Base-by-base conservation (phyloP, 2,797 vertebrate genomes). In the Mustela erminea region DNA sequence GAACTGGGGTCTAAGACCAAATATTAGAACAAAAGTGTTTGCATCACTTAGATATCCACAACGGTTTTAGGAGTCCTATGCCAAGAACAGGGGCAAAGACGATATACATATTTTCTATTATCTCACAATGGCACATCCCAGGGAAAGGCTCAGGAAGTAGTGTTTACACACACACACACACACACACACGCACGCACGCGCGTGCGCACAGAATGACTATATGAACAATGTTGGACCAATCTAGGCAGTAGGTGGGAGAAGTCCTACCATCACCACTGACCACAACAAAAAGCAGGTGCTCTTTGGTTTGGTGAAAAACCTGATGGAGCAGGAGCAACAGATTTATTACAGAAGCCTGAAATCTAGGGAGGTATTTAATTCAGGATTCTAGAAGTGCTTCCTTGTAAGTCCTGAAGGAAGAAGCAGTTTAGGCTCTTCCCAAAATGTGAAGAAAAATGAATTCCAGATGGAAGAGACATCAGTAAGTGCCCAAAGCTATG, bases 371-470 rank as follows among this genome's bases (percentile, higher is more conserved):
- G 3, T 18, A 41, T 23, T 46, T 88, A 41, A 38, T 25, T 25
- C 68, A 29, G 13, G 12, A 29, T 88, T 84, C n/a, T 11, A 52
- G 25, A 62, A 60, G 9, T 54, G 17, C n/a, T 88, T 85, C n/a
- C 10, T 35, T 38, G 2, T 43, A 23, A 54, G n/a, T 70, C 18
- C 15, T 4, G 20, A 60, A 83, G 29, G 25, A 82, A 64, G 58
- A 70, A 10, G 20, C 4, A 2, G 0, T 43, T 0, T 72, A 10
- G 25, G 3, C 9, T 60, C 1, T 21, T 4, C 11, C 0, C 17
- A 52, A 84, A 88, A 88, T 21, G 4, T 41, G 3, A 66, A 11
- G 12, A 25, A 68, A 20, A 86, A 64, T 58, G 12, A 95, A 82
- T 77, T 86, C 7, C 18, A 60, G 35, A 66, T 54, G 70, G 18